Percentiles rank a stretch among this genome's conserved stretches.
Evolutionary conservation across 2,797 vertebrate species (phyloP).

Genomic region (Cygnus olor): DNA sequence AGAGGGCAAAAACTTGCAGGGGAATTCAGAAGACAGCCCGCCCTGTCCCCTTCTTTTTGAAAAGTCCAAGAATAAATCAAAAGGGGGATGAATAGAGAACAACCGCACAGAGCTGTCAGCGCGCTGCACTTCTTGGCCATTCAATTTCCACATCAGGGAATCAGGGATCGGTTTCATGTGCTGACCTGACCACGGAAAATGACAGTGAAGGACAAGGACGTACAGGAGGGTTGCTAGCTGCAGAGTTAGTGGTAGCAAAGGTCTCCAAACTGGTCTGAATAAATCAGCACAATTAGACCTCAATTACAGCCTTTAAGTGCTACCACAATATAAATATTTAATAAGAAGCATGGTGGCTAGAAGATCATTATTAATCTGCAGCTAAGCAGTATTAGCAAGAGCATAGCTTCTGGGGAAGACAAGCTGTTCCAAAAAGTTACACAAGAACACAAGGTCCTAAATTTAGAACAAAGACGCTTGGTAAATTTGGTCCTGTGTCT

Average conservation of each 20-base stretch:
- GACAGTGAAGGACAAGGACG: slow-evolving; percentile 41
- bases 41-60: slow-evolving; percentile 34
- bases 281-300: slow-evolving; percentile 56
- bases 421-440: neutral
- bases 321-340: slow-evolving; percentile 52
- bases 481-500: neutral
- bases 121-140: neutral
- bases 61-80: slow-evolving; percentile 53
- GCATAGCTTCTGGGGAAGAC: neutral
- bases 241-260: slow-evolving; percentile 12
- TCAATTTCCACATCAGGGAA: slow-evolving; percentile 15
- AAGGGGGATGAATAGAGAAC: slow-evolving; percentile 41
- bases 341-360: neutral
- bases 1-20: neutral
- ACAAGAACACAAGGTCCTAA: neutral
- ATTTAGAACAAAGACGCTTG: neutral
- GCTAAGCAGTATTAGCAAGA: slow-evolving; percentile 4
- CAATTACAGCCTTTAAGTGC: slow-evolving; percentile 31
- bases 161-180: neutral
- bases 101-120: neutral
- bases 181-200: slow-evolving; percentile 29
- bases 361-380: slow-evolving; percentile 26
- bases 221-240: neutral
- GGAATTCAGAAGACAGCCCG: slow-evolving; percentile 19
- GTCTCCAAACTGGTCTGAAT: slow-evolving; percentile 41